Conservation (phyloP, 2,113 vertebrate genomes). For the Rhea pennata region DNA sequence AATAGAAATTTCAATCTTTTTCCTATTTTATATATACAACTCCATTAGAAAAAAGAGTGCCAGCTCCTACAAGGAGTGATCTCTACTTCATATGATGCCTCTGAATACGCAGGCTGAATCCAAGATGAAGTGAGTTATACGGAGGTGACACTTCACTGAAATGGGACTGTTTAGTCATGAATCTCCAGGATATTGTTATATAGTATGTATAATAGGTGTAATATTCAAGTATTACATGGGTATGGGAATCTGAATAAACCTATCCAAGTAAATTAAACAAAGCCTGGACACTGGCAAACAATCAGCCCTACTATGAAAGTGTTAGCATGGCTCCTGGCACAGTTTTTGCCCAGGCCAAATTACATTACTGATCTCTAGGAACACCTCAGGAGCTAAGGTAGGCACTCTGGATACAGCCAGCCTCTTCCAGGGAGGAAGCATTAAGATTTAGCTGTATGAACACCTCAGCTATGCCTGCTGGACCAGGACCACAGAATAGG, state of each 20-base stretch:
- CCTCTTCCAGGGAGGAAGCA: background rate
- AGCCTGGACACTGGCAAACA: background rate
- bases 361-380: background rate
- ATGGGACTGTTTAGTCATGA: background rate
- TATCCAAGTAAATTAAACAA: background rate
- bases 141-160: background rate
- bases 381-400: background rate
- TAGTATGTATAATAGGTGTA: background rate
- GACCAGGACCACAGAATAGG: background rate
- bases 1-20: slow-evolving; percentile 30
- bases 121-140: background rate
- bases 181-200: background rate
- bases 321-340: background rate
- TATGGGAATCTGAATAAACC: background rate
- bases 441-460: background rate
- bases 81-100: background rate
- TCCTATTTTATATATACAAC: background rate
- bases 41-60: background rate
- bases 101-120: background rate
- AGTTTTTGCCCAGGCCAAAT: background rate
- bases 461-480: background rate
- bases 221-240: background rate
- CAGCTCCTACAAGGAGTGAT: background rate
- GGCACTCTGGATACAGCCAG: background rate
- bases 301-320: background rate